Conservation (phyloP, 2,797 vertebrate genomes). For the Peromyscus melanophrys region DNA sequence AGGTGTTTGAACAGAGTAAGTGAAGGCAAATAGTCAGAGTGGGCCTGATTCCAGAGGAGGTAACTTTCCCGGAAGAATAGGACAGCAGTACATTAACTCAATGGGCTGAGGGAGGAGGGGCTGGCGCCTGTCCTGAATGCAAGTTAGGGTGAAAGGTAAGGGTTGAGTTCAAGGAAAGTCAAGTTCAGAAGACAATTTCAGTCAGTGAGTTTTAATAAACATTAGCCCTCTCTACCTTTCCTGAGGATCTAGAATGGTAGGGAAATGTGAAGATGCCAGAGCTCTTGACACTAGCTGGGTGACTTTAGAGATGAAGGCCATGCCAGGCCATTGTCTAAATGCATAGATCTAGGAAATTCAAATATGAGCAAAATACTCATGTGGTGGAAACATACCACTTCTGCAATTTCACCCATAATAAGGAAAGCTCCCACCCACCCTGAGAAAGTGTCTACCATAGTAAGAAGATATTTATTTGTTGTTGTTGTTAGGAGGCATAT, state of each 20-base stretch:
- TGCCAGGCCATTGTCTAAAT: neutral
- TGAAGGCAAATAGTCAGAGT: neutral
- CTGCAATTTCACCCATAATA: neutral
- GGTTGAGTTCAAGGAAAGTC: too few relatives aligned
- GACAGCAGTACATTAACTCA: neutral
- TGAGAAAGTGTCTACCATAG: neutral
- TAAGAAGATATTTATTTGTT: neutral
- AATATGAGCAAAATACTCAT: too few relatives aligned
- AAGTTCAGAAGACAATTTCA: neutral
- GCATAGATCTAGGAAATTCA: neutral
- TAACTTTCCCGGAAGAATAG: too few relatives aligned
- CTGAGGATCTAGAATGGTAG: neutral
- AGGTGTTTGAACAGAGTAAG: neutral
- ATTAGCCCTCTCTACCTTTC: neutral
- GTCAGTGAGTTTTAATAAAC: neutral
- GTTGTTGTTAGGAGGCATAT: neutral
- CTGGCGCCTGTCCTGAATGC: too few relatives aligned
- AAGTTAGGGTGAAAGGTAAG: neutral
- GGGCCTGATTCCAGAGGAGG: neutral
- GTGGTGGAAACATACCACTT: neutral
- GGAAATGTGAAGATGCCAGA: neutral
- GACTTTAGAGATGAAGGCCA: neutral
- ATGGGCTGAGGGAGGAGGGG: too few relatives aligned
- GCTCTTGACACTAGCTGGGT: neutral
- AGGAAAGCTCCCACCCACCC: neutral